Conservation (phyloP, 2,113 vertebrate genomes). For the Strix aluco region DNA sequence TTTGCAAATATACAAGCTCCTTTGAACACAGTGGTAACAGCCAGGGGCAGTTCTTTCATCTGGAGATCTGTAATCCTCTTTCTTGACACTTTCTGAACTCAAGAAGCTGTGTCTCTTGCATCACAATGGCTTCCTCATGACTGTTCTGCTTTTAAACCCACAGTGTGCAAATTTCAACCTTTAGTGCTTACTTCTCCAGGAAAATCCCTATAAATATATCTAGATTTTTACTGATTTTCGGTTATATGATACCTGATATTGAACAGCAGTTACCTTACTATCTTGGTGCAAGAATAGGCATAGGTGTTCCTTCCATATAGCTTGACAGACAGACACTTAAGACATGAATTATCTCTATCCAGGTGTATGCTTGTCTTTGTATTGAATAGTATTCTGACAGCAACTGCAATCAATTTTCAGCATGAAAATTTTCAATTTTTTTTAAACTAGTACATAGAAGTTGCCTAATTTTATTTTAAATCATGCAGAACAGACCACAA, state of each 20-base stretch:
- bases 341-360: background rate
- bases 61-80: background rate
- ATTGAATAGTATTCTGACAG: background rate
- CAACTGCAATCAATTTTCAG: background rate
- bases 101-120: accelerated
- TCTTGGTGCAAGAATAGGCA: background rate
- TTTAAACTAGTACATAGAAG: background rate
- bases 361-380: background rate
- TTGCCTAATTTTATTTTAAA: background rate
- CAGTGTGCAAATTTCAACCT: background rate
- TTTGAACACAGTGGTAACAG: background rate
- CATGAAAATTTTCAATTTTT: background rate
- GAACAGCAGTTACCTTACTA: background rate
- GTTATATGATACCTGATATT: background rate
- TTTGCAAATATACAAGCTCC: background rate
- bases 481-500: background rate
- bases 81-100: background rate
- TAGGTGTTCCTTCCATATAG: background rate
- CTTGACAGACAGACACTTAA: background rate
- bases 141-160: background rate
- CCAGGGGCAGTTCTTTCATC: background rate
- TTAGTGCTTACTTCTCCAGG: background rate
- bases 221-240: background rate
- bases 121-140: background rate
- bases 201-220: background rate